Conservation (phyloP, 37 sponge, comb jelly and placozoan genomes). For the Aplysina aerophoba region DNA sequence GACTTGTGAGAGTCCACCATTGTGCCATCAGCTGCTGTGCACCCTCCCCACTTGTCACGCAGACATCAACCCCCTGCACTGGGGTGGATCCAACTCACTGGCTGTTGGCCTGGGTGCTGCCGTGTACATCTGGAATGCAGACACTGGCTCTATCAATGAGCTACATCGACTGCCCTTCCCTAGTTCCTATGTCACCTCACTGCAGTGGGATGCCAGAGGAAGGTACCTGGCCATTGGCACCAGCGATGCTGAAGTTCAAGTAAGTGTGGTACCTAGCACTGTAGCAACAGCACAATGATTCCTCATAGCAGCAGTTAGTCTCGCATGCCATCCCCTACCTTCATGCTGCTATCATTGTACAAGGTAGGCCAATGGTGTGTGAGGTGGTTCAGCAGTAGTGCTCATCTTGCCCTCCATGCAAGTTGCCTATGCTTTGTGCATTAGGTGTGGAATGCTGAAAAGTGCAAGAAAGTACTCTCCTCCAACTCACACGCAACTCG, state of each 20-base stretch:
- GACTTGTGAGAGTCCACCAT: no score
- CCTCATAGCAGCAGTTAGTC: no score
- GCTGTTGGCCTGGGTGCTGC: conserved; percentile 78
- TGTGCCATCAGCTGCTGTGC: no score
- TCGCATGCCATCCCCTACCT: no score
- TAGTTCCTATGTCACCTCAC: conserved; percentile 44
- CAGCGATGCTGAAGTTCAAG: conserved; percentile 80
- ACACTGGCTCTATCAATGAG: conserved; percentile 51
- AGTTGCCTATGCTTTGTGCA: not conserved
- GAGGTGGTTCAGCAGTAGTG: no score
- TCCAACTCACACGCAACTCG: conserved; percentile 70
- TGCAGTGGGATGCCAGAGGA: conserved; percentile 68
- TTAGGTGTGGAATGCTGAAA: conserved; percentile 86
- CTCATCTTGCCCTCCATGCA: no score
- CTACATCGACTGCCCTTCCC: conserved; percentile 36
- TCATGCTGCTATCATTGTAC: no score
- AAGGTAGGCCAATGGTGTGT: no score
- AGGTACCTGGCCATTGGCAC: conserved; percentile 79
- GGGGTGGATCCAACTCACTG: conserved; percentile 73
- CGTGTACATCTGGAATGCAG: conserved; percentile 83
- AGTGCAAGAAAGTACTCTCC: conserved; percentile 54
- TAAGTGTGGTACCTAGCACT: no score
- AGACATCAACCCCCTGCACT: conserved; percentile 91
- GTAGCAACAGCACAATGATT: no score
- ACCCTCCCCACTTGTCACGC: not conserved